A percentile compares a stretch with the other conserved stretches of the same genome.
Conservation (phyloP, 2,797 vertebrate genomes). For the Urocyon cinereoargenteus region DNA sequence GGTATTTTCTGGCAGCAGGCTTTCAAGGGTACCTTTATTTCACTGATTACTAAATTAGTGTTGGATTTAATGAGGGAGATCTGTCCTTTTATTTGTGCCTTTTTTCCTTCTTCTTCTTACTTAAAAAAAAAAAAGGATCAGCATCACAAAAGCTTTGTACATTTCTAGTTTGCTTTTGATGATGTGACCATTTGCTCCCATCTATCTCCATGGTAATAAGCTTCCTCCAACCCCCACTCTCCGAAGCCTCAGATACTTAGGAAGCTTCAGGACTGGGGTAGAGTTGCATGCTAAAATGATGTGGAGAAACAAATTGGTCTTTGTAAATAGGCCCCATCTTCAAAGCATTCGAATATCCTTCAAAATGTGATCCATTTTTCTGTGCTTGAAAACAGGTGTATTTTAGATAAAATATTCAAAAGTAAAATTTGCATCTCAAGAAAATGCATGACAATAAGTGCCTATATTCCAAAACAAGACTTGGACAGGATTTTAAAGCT, state of each 20-base stretch:
- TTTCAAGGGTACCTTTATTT: conserved; percentile 88
- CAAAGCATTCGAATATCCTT: conserved; percentile 81
- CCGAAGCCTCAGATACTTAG: conserved; percentile 40
- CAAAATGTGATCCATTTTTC: conserved; percentile 73
- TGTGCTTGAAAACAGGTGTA: conserved; percentile 73
- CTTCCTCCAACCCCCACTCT: conserved; percentile 61
- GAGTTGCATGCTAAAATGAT: conserved; percentile 80
- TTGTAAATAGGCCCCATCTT: conserved; percentile 83
- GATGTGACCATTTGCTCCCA: conserved; percentile 91
- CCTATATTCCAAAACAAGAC: conserved; percentile 36
- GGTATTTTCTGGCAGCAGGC: conserved; percentile 76
- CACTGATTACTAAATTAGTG: conserved; percentile 96
- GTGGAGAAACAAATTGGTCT: conserved; percentile 83
- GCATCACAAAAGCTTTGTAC: conserved; percentile 90
- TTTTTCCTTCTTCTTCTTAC: conserved; percentile 85
- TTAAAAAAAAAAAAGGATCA: conserved; percentile 83
- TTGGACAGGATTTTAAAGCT: conserved; percentile 37
- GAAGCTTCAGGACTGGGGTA: conserved; percentile 59
- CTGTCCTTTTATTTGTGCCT: conserved; percentile 94
- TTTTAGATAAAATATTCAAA: conserved; percentile 74
- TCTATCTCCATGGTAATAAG: conserved; percentile 92
- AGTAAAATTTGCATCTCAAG: conserved; percentile 75
- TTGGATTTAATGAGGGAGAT: conserved; percentile 93
- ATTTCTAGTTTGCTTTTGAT: conserved; percentile 91
- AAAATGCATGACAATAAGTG: conserved; percentile 38